Base-by-base conservation (phyloP, 2,797 vertebrate genomes). In the Rhyacichthys aspro region DNA sequence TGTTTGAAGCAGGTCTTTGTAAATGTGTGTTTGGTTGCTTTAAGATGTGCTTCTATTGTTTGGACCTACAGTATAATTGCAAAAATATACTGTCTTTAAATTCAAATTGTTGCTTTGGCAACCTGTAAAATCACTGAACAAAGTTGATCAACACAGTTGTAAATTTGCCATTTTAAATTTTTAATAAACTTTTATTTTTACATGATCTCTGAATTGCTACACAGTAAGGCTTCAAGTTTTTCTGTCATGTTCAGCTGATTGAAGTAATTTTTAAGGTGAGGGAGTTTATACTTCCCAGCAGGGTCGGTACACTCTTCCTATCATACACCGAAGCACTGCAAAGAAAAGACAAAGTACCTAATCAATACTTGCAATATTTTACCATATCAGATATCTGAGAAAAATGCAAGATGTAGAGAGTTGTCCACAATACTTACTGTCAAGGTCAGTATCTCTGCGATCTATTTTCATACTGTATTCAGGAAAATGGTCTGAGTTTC, bases 271-370 rank as follows among this genome's bases (percentile, higher is more conserved):
- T 28, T 28, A 28, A 28, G 4, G 17, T 9, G 0, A 15, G 36
- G 33, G 1, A 8, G 7, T 33, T 89, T 89, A 95, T 44, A 74
- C 72, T 76, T 94, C 90, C 96, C 95, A 98, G 82, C 96, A 98
- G 46, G 96, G 96, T 76, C 96, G 90, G 72, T 98, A 98, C 52
- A 98, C 96, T 94, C 96, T 89, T 87, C 96, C 97, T 68, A 98
- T 91, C 96, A 98, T 99, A 69, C 97, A 98, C 38, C 96, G 93
- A 74, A 98, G 92, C 76, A 95, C 97, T 98, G 53, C 16, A 59
- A 44, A 67, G 66, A 54, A 55, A 53, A 50, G 15, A 14, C 44
- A 39, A 53, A 28, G 23, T 28, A 28, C 7, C 23, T 14, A 43
- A 65, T 7, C 39, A 28, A 50, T 38, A 56, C 19, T 33, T 11